Conservation (phyloP, 2,797 vertebrate species). For the Botia kubotai region DNA sequence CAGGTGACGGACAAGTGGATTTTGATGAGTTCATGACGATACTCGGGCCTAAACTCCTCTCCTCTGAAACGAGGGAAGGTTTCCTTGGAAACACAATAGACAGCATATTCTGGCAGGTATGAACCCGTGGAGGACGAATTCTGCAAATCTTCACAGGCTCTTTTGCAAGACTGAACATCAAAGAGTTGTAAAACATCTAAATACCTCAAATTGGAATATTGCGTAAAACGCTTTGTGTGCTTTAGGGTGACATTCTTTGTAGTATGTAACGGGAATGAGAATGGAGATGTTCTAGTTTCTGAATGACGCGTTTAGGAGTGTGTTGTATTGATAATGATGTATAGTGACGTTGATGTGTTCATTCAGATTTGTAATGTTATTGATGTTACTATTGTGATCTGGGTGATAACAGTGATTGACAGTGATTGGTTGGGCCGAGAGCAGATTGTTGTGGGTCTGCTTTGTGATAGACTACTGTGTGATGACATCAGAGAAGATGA, state of each 20-base stretch:
- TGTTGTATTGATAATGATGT: not conserved
- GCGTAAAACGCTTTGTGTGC: not conserved
- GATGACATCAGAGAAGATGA: constrained; percentile 38
- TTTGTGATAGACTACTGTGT: not conserved
- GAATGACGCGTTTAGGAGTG: not conserved
- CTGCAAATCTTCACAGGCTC: not conserved
- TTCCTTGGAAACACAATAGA: constrained; percentile 96
- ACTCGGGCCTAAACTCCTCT: constrained; percentile 93
- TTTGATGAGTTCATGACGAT: constrained; percentile 98
- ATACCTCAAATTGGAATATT: constrained; percentile 8
- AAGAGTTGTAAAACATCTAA: not conserved
- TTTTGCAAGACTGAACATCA: constrained; percentile 19
- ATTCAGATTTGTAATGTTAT: not conserved
- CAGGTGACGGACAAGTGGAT: constrained; percentile 94
- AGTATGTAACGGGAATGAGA: not conserved
- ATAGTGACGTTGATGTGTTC: not conserved
- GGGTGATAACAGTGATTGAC: not conserved
- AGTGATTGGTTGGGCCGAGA: not conserved
- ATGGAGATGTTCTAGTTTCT: not conserved
- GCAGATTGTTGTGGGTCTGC: not conserved
- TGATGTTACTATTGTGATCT: not conserved
- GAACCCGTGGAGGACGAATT: constrained; percentile 30
- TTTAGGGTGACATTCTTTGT: not conserved
- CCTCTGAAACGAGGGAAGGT: constrained; percentile 91
- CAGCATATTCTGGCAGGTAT: constrained; percentile 98